Evolutionary conservation across 2,888 invertebrate genomes (phyloP).

Genomic region (Crepidodera aurea): DNA sequence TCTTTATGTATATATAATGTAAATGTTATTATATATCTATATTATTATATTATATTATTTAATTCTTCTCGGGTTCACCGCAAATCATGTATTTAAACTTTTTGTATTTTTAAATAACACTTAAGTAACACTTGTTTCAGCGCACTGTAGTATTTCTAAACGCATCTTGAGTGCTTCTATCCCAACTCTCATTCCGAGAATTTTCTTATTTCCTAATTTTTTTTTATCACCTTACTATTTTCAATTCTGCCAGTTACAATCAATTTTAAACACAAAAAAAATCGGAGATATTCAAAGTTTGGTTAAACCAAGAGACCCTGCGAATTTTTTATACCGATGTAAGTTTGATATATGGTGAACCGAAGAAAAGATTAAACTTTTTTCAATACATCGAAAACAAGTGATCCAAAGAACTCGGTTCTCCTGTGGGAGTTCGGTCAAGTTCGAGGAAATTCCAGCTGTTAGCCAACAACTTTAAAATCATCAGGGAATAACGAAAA

Average conservation of each 20-base stretch:
- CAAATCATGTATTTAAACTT: too few relatives aligned
- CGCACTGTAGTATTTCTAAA: too few relatives aligned
- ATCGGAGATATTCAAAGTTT: background rate
- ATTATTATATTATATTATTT: too few relatives aligned
- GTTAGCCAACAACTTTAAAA: constrained; percentile 23
- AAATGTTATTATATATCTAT: too few relatives aligned
- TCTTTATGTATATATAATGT: too few relatives aligned
- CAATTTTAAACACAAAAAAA: background rate
- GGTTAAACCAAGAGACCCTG: background rate
- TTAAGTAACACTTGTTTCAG: too few relatives aligned
- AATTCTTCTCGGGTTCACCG: too few relatives aligned
- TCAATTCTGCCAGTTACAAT: background rate
- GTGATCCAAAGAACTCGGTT: constrained; percentile 13
- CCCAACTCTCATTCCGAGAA: too few relatives aligned
- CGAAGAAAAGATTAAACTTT: constrained; percentile 13
- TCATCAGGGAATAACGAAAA: constrained; percentile 13
- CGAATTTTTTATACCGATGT: constrained; percentile 4
- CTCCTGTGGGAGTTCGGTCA: constrained; percentile 15
- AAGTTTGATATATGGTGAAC: constrained; percentile 10
- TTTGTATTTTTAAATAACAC: too few relatives aligned
- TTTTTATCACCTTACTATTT: too few relatives aligned
- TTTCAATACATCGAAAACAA: constrained; percentile 23
- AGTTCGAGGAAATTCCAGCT: constrained; percentile 20
- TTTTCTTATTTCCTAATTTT: too few relatives aligned
- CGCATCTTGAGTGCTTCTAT: too few relatives aligned